Evolutionary conservation across 1,140 invertebrate species (phyloP).

Genomic region (Eupristina koningsbergeri): DNA sequence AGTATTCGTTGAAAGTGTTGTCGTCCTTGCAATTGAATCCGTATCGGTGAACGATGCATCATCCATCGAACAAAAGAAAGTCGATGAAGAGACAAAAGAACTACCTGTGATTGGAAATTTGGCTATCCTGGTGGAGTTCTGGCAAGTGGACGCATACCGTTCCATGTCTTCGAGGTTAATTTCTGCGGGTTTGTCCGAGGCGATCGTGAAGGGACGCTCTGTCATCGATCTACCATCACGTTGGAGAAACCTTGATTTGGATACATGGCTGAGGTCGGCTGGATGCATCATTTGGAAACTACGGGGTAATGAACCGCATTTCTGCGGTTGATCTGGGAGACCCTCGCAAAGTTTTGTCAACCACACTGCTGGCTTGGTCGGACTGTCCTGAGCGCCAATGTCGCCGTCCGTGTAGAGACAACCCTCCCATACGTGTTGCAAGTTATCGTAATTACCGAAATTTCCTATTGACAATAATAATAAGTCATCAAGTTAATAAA

Average conservation of each 20-base stretch:
- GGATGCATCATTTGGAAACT: slow-evolving; percentile 77
- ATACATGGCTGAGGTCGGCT: slow-evolving; percentile 56
- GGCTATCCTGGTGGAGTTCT: slow-evolving; percentile 69
- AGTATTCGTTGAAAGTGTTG: slow-evolving; percentile 49
- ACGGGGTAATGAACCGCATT: slow-evolving; percentile 84
- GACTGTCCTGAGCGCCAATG: slow-evolving; percentile 67
- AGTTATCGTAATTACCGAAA: slow-evolving; percentile 73
- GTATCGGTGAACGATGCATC: slow-evolving; percentile 72
- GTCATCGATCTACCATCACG: slow-evolving; percentile 71
- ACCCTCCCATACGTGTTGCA: slow-evolving; percentile 71
- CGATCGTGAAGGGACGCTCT: slow-evolving; percentile 81
- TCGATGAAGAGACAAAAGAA: slow-evolving; percentile 62
- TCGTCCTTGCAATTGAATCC: slow-evolving; percentile 51
- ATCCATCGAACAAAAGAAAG: slow-evolving; percentile 70
- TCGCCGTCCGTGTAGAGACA: slow-evolving; percentile 56
- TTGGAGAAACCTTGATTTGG: slow-evolving; percentile 68
- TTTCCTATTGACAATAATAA: slow-evolving; percentile 25
- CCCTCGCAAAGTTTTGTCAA: slow-evolving; percentile 76
- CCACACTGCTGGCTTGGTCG: slow-evolving; percentile 77
- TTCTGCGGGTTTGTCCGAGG: slow-evolving; percentile 75
- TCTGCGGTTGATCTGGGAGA: slow-evolving; percentile 73
- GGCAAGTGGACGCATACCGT: slow-evolving; percentile 73
- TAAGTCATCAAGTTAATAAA: neutral
- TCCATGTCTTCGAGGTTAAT: slow-evolving; percentile 76
- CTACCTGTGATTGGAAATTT: slow-evolving; percentile 67